Evolutionary conservation across 2,797 vertebrate species (phyloP), one percentile per base, ranked within the genome.

Genomic region (Micrastur ruficollis): DNA sequence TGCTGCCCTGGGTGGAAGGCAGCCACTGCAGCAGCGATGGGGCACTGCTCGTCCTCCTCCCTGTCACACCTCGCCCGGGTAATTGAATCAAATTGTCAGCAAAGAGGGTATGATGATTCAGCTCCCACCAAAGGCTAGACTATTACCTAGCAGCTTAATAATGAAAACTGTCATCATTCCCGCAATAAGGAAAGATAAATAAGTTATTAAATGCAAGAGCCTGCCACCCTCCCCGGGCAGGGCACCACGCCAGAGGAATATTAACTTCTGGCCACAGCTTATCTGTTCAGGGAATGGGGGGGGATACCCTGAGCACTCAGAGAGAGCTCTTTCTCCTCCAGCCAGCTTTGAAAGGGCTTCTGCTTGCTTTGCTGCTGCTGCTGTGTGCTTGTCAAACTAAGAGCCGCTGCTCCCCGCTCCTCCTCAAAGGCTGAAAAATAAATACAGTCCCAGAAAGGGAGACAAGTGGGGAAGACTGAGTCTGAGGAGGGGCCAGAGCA

Each of bases 161-260:
- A 97, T 95, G 96, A 96, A 97, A 97, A 96, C 95, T 97, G 97
- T 95, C 97, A 97, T 97, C 94, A 87, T 97, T 93, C 94, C 91
- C 78, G 96, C 97, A 97, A 97, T 97, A 97, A 98, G 95, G 93
- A 92, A 97, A 97, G 97, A 97, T 97, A 96, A 97, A 97, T 94
- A 97, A 96, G 95, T 96, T 93, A 96, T 97, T 97, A 97, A 97
- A 97, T 38, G 76, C 91, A 76, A 93, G 82, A 75, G 61, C 87
- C 75, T 58, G 90, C 87, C 84, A 73, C 96, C 94, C 91, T 97
- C 78, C 72, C 76, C 29, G n/a, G 96, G 73, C 89, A 95, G 95
- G 93, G 97, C 94, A 62, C 66, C 1, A 15, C 0, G 92, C 96
- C 95, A 95, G 94, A 90, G 88, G 62, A 95, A 95, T 89, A 93